Evolutionary conservation across 2,113 vertebrate species (phyloP), one percentile per base, ranked within the genome.

Genomic region (Edolisoma coerulescens): DNA sequence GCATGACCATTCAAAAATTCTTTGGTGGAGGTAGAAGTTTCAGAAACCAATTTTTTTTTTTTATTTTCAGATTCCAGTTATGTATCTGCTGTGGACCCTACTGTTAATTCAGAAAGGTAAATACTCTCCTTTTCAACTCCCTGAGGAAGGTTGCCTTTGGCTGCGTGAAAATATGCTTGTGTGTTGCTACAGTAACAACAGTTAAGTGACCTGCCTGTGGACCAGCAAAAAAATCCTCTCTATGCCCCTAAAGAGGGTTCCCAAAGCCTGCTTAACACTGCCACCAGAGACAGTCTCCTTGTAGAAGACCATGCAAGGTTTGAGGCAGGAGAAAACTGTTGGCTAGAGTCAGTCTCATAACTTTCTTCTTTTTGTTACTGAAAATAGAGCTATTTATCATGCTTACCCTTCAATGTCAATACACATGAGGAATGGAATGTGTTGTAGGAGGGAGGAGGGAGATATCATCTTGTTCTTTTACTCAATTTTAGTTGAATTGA

Each of bases 381-480:
- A 95, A 91, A 91, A 80, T 88, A 83, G 54, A 85, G 60, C n/a
- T 91, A 22, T 91, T 93, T 89, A 85, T 88, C 44, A 32, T 81
- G 63, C 42, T 80, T 88, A 68, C 47, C 27, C 82, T 89, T 93
- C 60, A 83, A 12, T 54, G 60, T 88, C 78, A 93, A 47, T 70
- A 56, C 32, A 77, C 26, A 16, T 44, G 67, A 88, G 61, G 82
- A 86, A 80, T 73, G 50, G 59, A 91, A 78, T 64, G 52, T 16
- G 83, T 35, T 84, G 78, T 87, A 59, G 70, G 78, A 93, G 87
- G 87, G 61, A 89, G 61, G 65, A 92, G 87, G 84, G 71, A 80
- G 59, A 59, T 50, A 54, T 64, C 74, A 69, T 82, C 74, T 78
- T 69, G 77, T 88, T 86, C 71, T 91, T 93, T n/a, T 80, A 77